A percentile compares a stretch with the other conserved stretches of the same genome.
phyloP scores from a whole-genome alignment of 2,888 invertebrate species.

The Limulus polyphemus region DNA sequence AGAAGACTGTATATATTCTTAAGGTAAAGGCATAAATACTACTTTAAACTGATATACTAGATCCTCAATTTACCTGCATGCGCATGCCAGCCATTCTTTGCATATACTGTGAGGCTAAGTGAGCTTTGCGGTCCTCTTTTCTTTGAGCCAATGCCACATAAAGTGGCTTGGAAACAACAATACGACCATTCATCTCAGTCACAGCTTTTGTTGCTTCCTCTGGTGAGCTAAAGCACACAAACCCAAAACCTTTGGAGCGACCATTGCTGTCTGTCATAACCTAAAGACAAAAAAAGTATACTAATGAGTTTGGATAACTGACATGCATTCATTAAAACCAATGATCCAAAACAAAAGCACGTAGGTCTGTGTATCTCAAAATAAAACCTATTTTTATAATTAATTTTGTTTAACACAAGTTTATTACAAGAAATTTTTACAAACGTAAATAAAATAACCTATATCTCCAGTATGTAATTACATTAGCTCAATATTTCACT shows the following conservation, averaged over 20 bases:
- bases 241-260: slow-evolving; percentile 74
- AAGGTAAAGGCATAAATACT: no score
- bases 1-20: no score
- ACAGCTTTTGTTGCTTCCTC: slow-evolving; percentile 99
- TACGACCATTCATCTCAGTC: slow-evolving; percentile 97
- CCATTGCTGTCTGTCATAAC: slow-evolving; percentile 83
- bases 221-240: slow-evolving; percentile 94
- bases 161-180: slow-evolving; percentile 89
- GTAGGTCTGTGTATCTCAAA: no score
- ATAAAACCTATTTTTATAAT: no score
- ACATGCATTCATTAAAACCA: no score
- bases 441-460: no score
- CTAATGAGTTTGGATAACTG: neutral
- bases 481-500: no score
- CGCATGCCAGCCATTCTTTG: slow-evolving; percentile 71
- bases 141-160: slow-evolving; percentile 98
- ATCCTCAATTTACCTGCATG: slow-evolving; percentile 47
- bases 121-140: slow-evolving; percentile 97
- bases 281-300: slow-evolving; percentile 36
- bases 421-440: no score
- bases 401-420: no score
- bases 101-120: slow-evolving; percentile 95
- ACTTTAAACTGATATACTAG: no score
- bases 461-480: no score
- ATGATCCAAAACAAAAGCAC: no score